Evolutionary conservation across 2,113 vertebrate genomes (phyloP).

Genomic region (Cervus canadensis): DNA sequence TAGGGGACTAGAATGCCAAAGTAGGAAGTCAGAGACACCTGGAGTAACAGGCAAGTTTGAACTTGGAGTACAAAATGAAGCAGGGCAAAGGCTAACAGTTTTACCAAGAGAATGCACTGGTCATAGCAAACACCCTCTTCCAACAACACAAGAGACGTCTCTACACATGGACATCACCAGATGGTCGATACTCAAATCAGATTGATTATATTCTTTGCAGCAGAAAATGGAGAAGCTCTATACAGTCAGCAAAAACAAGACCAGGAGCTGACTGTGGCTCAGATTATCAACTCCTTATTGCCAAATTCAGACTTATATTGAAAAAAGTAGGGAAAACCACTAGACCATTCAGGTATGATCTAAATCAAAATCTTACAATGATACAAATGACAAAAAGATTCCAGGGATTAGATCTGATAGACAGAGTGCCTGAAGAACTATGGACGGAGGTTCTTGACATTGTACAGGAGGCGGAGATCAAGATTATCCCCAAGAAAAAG

Average conservation of each 20-base stretch:
- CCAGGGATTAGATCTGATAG: background rate
- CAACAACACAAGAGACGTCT: background rate
- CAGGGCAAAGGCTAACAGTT: background rate
- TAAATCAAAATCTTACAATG: background rate
- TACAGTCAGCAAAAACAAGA: background rate
- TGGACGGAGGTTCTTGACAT: background rate
- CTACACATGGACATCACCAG: background rate
- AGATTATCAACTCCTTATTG: background rate
- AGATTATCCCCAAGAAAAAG: background rate
- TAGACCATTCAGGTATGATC: background rate
- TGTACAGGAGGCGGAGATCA: background rate
- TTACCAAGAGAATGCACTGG: background rate
- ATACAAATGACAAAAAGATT: background rate
- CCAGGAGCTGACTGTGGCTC: background rate
- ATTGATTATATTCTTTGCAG: background rate
- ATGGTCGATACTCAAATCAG: background rate
- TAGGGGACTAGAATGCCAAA: background rate
- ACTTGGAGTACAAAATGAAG: background rate
- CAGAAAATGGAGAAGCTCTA: background rate
- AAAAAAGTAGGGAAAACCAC: background rate
- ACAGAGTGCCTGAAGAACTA: background rate
- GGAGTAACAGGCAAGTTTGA: background rate
- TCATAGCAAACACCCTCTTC: background rate
- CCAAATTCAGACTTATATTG: background rate
- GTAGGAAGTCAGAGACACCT: background rate